These are phyloP conservation scores for Ctena decussata DNA, from an alignment of 2,888 invertebrate genomes.

Conservation along the genomic window DNA sequence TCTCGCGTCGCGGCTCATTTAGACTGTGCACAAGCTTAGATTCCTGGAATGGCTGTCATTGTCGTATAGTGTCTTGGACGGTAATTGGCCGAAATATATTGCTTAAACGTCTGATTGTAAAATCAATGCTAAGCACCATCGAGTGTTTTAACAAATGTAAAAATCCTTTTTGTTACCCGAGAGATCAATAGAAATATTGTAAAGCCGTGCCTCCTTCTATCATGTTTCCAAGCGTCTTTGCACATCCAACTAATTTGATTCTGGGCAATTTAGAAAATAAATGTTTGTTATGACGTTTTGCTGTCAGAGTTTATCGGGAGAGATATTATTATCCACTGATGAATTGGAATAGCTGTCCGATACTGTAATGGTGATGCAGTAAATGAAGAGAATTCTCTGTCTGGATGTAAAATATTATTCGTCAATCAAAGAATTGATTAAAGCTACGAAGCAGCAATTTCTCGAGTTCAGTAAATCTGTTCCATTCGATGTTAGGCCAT, in stretches of 20 bases:
- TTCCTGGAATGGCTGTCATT: background rate
- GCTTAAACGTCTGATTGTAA: background rate
- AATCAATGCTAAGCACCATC: background rate
- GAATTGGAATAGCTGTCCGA: slow-evolving; percentile 2
- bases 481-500: no score
- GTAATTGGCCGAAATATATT: slow-evolving; percentile 4
- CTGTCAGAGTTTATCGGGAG: slow-evolving; percentile 11
- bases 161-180: background rate
- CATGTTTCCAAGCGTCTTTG: background rate
- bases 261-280: background rate
- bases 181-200: background rate
- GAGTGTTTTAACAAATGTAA: background rate
- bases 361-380: background rate
- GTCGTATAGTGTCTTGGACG: background rate
- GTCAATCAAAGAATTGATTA: no score
- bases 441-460: no score
- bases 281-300: slow-evolving; percentile 8
- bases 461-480: no score
- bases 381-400: background rate
- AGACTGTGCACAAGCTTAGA: no score
- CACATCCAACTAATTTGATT: slow-evolving; percentile 1
- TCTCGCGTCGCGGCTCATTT: no score
- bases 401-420: background rate
- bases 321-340: slow-evolving; percentile 8
- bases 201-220: background rate